Percentiles rank a stretch among this genome's conserved stretches.
These are phyloP conservation scores for Mobula hypostoma DNA, from an alignment of 2,113 vertebrate species.

Conservation along the genomic window DNA sequence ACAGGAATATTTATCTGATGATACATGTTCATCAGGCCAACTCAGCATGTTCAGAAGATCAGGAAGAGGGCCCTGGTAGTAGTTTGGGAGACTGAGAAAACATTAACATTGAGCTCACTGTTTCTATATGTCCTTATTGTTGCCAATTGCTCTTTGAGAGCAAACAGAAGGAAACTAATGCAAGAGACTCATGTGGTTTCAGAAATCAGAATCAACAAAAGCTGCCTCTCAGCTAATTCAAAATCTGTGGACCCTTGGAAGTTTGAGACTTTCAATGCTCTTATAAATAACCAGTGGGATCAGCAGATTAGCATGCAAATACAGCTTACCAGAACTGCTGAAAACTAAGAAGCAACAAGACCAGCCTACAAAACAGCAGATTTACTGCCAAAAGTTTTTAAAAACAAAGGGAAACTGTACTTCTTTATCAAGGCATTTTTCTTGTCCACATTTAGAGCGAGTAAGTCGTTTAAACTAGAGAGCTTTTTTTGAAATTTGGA, in stretches of 20 bases:
- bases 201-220: background rate
- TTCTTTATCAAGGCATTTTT: background rate
- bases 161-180: background rate
- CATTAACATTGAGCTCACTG: background rate
- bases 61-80: background rate
- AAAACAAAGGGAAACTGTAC: background rate
- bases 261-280: background rate
- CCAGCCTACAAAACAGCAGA: background rate
- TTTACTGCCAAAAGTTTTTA: background rate
- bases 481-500: background rate
- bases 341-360: background rate
- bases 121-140: background rate
- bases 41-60: background rate
- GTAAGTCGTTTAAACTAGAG: background rate
- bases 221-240: background rate
- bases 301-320: conserved; percentile 31
- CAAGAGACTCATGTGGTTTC: background rate
- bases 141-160: background rate
- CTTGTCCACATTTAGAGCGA: background rate
- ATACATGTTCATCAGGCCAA: too few species aligned
- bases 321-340: background rate
- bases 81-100: background rate
- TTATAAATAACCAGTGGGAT: background rate
- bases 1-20: too few species aligned
- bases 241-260: background rate